phyloP scores from a whole-genome alignment of 2,888 invertebrate genomes.

The Rhagium mordax region DNA sequence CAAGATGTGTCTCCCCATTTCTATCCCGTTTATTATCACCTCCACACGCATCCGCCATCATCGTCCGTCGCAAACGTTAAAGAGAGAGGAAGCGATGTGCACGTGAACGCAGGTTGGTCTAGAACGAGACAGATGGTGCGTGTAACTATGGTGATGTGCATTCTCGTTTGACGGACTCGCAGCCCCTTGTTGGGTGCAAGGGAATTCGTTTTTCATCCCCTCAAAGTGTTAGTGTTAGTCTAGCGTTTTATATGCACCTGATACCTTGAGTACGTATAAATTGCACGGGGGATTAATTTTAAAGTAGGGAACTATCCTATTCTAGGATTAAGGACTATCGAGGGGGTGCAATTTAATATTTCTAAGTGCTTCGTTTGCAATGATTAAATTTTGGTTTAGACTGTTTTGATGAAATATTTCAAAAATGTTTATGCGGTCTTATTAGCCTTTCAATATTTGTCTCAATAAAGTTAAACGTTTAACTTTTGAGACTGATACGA shows the following conservation, averaged over 20 bases:
- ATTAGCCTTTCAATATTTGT: no score
- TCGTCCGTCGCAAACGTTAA: not conserved
- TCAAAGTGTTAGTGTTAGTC: constrained; percentile 24
- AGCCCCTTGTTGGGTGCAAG: constrained; percentile 35
- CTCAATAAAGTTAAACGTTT: no score
- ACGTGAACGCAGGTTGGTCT: not conserved
- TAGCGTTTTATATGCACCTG: constrained; percentile 22
- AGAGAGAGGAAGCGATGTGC: not conserved
- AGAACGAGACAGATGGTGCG: constrained; percentile 39
- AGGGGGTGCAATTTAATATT: not conserved
- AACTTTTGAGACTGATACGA: no score
- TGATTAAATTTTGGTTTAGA: no score
- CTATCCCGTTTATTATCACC: not conserved
- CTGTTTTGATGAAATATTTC: no score
- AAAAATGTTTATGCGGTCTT: no score
- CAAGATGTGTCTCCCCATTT: not conserved
- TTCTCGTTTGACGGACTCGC: constrained; percentile 46
- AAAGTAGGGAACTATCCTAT: not conserved
- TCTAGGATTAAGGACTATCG: not conserved
- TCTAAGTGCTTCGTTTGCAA: no score
- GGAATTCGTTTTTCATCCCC: constrained; percentile 29
- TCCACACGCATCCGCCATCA: not conserved
- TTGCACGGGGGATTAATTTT: not conserved
- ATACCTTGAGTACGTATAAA: not conserved
- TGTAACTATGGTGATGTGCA: constrained; percentile 64